These are phyloP conservation scores for Choloepus hoffmanni DNA, from an alignment of 2,113 vertebrate genomes.

Conservation along the genomic window DNA sequence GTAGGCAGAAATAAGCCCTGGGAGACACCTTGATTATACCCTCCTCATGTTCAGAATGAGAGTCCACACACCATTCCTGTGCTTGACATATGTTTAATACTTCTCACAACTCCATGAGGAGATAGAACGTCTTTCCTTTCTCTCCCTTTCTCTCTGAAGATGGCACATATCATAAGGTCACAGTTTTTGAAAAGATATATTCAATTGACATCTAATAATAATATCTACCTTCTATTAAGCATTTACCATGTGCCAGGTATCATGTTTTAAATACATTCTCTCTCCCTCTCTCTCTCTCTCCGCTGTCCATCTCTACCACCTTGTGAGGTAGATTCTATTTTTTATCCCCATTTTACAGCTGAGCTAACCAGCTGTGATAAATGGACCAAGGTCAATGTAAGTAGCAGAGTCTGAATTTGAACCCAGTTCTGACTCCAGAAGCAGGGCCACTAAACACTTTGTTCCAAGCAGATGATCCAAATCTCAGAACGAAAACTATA, in stretches of 20 bases:
- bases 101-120: neutral
- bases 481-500: neutral
- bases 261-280: neutral
- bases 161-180: neutral
- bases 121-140: neutral
- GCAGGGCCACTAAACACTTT: neutral
- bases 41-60: neutral
- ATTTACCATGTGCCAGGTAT: neutral
- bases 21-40: neutral
- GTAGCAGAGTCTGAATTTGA: constrained; percentile 5
- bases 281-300: neutral
- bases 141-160: neutral
- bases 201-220: neutral
- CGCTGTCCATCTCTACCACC: neutral
- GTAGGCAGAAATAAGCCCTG: constrained; percentile 13
- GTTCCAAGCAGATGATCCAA: neutral
- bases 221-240: neutral
- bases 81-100: neutral
- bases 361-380: neutral
- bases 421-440: constrained; percentile 9
- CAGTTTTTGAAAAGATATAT: neutral
- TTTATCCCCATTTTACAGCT: neutral
- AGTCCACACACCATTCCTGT: neutral
- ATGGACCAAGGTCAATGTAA: neutral
- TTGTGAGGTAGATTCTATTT: neutral